Percentiles rank a stretch among this genome's conserved stretches.
Conservation (phyloP, 2,113 vertebrate species). For the Nibea albiflora region DNA sequence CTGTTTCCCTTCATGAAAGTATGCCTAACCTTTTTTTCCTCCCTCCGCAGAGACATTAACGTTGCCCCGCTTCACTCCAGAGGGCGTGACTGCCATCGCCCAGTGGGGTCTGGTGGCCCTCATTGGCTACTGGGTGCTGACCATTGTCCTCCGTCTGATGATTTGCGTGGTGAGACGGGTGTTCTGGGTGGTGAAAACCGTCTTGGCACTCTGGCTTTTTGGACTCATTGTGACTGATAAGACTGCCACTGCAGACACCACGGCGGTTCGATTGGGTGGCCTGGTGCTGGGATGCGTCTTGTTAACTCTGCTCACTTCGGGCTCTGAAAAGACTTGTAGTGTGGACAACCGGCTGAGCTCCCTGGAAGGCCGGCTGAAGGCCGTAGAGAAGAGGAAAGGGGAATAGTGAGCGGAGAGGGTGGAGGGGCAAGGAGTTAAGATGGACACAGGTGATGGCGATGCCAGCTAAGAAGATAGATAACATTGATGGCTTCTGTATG, state of each 20-base stretch:
- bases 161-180: constrained; percentile 69
- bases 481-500: constrained; percentile 46
- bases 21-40: constrained; percentile 17
- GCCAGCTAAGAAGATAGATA: constrained; percentile 22
- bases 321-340: constrained; percentile 48
- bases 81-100: constrained; percentile 78
- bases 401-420: constrained; percentile 41
- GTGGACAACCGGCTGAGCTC: constrained; percentile 73
- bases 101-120: constrained; percentile 83
- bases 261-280: constrained; percentile 69
- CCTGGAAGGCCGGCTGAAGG: constrained; percentile 79
- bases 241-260: constrained; percentile 62
- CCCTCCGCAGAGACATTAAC: constrained; percentile 66
- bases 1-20: neutral
- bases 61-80: constrained; percentile 82
- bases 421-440: neutral
- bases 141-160: constrained; percentile 71
- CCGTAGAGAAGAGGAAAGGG: constrained; percentile 75
- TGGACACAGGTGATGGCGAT: constrained; percentile 46
- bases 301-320: constrained; percentile 67
- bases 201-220: constrained; percentile 79
- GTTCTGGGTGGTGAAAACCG: constrained; percentile 82
- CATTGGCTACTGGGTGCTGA: constrained; percentile 83
- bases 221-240: constrained; percentile 79
- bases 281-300: constrained; percentile 77